Evolutionary conservation across 2,797 vertebrate species (phyloP).

Genomic region (Pelodytes ibericus): DNA sequence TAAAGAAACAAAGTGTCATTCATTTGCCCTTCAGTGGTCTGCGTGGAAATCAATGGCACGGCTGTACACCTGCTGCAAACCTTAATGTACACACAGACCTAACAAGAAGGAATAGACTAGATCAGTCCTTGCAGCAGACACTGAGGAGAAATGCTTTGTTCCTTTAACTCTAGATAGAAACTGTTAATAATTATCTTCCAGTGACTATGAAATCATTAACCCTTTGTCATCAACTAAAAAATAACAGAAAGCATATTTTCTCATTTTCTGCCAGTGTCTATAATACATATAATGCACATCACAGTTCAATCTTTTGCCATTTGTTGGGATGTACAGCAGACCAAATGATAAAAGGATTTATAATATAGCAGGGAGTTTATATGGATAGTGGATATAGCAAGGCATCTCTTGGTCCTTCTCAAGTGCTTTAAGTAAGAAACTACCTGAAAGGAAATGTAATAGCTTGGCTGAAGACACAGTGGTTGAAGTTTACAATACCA

Average conservation of each 20-base stretch:
- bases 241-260: neutral
- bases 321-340: neutral
- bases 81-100: slow-evolving; percentile 22
- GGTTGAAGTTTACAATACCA: neutral
- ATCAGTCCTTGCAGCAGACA: slow-evolving; percentile 36
- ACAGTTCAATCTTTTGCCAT: slow-evolving; percentile 1
- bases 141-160: slow-evolving; percentile 26
- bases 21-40: slow-evolving; percentile 44
- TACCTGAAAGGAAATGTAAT: slow-evolving; percentile 11
- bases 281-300: neutral
- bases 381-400: neutral
- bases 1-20: slow-evolving; percentile 40
- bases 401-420: neutral
- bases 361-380: neutral
- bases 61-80: slow-evolving; percentile 38
- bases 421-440: slow-evolving; percentile 1
- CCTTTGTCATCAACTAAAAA: neutral
- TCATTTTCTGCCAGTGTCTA: neutral
- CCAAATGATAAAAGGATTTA: neutral
- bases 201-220: neutral
- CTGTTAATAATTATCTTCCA: slow-evolving; percentile 1
- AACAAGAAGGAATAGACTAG: slow-evolving; percentile 31
- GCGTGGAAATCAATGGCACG: slow-evolving; percentile 45
- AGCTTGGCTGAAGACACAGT: neutral
- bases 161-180: slow-evolving; percentile 15